Percentiles rank a stretch among this genome's conserved stretches.
phyloP scores from a whole-genome alignment of 1,140 invertebrate genomes.

The Bombus soroeensis region DNA sequence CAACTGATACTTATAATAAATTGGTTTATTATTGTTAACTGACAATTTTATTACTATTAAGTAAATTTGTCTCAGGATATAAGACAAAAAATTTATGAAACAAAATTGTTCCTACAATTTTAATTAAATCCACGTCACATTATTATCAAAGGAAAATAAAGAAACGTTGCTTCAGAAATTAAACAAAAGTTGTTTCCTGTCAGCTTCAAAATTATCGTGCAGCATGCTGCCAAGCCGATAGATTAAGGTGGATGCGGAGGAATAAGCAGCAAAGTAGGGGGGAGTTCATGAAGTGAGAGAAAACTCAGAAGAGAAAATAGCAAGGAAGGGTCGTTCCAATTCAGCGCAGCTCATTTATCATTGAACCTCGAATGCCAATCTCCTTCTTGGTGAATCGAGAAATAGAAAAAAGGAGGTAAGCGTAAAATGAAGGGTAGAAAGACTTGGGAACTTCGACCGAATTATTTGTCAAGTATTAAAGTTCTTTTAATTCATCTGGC shows the following conservation, averaged over 20 bases:
- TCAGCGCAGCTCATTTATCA: constrained; percentile 66
- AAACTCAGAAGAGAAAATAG: constrained; percentile 46
- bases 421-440: constrained; percentile 34
- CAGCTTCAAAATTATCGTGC: constrained; percentile 30
- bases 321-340: constrained; percentile 58
- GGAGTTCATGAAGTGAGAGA: constrained; percentile 19
- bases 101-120: not conserved
- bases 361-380: constrained; percentile 62
- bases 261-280: constrained; percentile 16
- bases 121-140: not conserved
- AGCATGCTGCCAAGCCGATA: constrained; percentile 40
- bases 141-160: not conserved
- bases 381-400: constrained; percentile 42
- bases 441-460: constrained; percentile 33
- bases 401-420: constrained; percentile 22
- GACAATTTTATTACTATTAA: not conserved
- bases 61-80: no score
- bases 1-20: not conserved
- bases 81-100: not conserved
- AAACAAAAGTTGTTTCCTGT: not conserved
- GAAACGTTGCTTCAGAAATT: not conserved
- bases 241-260: constrained; percentile 42
- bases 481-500: constrained; percentile 53
- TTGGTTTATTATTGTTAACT: no score
- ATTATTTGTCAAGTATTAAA: constrained; percentile 69